A percentile compares a stretch with the other conserved stretches of the same genome.
Evolutionary conservation across 2,113 vertebrate species (phyloP).

Genomic region (Pelusios castaneus): DNA sequence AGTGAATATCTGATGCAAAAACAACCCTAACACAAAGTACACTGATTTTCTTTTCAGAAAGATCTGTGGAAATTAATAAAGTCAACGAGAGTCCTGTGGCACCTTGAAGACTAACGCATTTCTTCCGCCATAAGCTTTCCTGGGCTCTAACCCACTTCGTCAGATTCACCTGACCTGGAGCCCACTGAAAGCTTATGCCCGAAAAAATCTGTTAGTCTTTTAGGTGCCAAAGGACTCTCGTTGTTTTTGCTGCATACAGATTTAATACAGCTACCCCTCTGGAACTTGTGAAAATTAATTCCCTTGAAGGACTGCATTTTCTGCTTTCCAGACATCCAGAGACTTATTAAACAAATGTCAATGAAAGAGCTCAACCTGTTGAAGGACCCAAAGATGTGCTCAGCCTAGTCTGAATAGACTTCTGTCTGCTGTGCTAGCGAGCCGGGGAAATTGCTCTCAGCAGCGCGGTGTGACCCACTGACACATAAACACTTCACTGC

Average conservation of each 20-base stretch:
- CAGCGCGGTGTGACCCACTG: not conserved
- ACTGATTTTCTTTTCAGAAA: not conserved
- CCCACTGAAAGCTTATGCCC: too few species aligned
- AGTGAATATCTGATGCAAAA: rapidly evolving
- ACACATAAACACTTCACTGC: not conserved
- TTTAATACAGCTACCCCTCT: too few species aligned
- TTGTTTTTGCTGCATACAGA: too few species aligned
- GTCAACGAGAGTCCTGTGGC: too few species aligned
- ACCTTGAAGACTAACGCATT: too few species aligned
- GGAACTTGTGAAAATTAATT: too few species aligned
- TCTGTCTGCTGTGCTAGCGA: not conserved
- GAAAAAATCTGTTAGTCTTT: too few species aligned
- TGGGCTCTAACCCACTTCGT: too few species aligned
- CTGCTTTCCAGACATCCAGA: not conserved
- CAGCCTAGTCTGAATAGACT: not conserved
- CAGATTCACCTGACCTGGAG: too few species aligned
- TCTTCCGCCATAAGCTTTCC: too few species aligned
- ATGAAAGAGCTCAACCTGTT: not conserved
- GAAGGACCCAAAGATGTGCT: not conserved
- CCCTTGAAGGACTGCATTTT: not conserved
- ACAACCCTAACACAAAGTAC: not conserved
- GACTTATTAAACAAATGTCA: not conserved
- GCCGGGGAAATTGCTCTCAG: not conserved
- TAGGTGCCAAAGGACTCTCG: too few species aligned
- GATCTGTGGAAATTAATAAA: not conserved